Conservation (phyloP, 1,140 invertebrate species). For the Ips typographus region DNA sequence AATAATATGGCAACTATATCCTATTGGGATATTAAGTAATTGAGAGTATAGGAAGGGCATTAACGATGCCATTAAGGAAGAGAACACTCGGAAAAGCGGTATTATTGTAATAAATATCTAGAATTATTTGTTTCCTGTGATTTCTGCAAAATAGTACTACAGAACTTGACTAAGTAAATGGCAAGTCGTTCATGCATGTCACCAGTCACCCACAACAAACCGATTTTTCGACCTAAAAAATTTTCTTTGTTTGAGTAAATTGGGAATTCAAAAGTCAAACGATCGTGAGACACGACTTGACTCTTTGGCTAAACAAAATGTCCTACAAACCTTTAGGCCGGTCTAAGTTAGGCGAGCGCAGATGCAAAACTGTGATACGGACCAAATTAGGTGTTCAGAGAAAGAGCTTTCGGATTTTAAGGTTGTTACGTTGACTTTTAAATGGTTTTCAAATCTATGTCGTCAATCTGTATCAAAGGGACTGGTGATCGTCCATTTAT, state of each 20-base stretch:
- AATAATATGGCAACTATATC: conserved; percentile 9
- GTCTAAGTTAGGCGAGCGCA: conserved; percentile 17
- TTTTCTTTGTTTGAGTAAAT: conserved; percentile 23
- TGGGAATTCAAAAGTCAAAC: conserved; percentile 15
- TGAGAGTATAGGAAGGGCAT: no score
- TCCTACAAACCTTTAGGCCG: conserved; percentile 22
- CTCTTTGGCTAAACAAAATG: conserved; percentile 21
- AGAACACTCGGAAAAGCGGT: no score
- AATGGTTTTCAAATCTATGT: not conserved
- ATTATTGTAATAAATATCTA: no score
- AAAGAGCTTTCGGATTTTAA: conserved; percentile 15
- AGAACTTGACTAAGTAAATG: no score
- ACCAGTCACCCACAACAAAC: no score
- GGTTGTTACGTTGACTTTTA: conserved; percentile 1
- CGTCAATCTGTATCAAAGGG: not conserved
- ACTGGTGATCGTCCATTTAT: no score
- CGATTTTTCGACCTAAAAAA: conserved; percentile 16
- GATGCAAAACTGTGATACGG: conserved; percentile 17
- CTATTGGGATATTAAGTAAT: not conserved
- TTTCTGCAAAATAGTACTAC: no score
- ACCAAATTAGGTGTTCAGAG: conserved; percentile 19
- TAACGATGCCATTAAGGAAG: no score
- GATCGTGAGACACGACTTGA: conserved; percentile 28
- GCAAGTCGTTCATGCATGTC: no score
- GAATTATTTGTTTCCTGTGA: no score